Percentiles rank a stretch among this genome's conserved stretches.
These are phyloP conservation scores for Heloderma charlesbogerti DNA, from an alignment of 2,113 vertebrate species.

Conservation along the genomic window DNA sequence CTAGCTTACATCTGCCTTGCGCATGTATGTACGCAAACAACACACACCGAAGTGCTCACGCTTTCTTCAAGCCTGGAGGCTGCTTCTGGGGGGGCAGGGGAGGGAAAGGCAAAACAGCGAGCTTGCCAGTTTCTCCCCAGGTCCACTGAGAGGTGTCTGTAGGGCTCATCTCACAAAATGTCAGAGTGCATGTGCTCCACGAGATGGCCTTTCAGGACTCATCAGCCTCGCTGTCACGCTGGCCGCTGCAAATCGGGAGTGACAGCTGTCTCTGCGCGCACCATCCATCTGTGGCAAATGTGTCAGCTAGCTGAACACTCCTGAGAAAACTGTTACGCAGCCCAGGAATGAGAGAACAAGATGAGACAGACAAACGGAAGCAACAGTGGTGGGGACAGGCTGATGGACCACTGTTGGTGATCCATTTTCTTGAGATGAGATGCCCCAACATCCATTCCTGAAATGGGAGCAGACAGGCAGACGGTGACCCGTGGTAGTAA, in stretches of 20 bases:
- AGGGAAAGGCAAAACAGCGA: constrained; percentile 55
- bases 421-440: background rate
- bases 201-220: constrained; percentile 84
- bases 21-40: background rate
- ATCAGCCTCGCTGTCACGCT: constrained; percentile 87
- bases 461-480: rapidly evolving
- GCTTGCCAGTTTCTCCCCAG: constrained; percentile 81
- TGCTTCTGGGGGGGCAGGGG: constrained; percentile 70
- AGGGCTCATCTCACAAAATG: constrained; percentile 82
- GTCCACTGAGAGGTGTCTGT: constrained; percentile 79
- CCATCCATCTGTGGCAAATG: constrained; percentile 91
- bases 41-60: constrained; percentile 45
- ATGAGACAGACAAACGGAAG: background rate
- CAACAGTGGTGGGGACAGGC: constrained; percentile 6
- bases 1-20: constrained; percentile 48
- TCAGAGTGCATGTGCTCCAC: constrained; percentile 84
- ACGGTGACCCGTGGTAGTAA: background rate
- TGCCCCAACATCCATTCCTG: background rate
- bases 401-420: background rate
- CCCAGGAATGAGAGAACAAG: constrained; percentile 53
- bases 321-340: constrained; percentile 72
- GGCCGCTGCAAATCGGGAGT: constrained; percentile 81
- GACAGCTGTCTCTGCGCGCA: constrained; percentile 87
- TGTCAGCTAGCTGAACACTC: constrained; percentile 85
- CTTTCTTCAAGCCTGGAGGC: constrained; percentile 79